Evolutionary conservation across 2,113 vertebrate species (phyloP).

Genomic region (Ovibos moschatus): DNA sequence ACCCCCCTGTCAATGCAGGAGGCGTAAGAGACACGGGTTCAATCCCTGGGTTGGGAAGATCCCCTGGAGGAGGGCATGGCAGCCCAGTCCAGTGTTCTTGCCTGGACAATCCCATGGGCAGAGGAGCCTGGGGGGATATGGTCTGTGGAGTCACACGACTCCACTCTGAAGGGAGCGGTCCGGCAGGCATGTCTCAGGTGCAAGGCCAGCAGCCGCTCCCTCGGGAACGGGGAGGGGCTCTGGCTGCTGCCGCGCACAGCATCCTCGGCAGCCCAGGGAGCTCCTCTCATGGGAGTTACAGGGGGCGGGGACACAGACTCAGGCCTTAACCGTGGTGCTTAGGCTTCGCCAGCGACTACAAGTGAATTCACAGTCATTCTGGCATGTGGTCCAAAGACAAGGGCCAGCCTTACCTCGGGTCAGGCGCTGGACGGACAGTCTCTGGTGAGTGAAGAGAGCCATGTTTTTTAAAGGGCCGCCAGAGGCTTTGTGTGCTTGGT

Average conservation of each 20-base stretch:
- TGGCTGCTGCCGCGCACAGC: not conserved
- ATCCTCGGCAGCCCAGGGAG: too few relatives aligned
- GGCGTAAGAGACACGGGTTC: not conserved
- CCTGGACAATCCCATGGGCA: too few relatives aligned
- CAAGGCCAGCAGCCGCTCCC: not conserved
- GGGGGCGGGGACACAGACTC: not conserved
- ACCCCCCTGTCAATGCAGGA: not conserved
- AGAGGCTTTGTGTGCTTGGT: constrained; percentile 84
- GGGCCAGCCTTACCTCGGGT: constrained; percentile 83
- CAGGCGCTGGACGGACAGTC: constrained; percentile 93
- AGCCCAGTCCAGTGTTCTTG: too few relatives aligned
- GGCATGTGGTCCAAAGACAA: not conserved
- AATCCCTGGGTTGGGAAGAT: not conserved
- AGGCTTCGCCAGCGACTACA: not conserved
- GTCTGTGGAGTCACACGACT: too few relatives aligned
- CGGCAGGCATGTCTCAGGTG: not conserved
- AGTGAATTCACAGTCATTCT: not conserved
- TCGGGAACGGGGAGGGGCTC: not conserved
- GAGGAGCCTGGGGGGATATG: not conserved
- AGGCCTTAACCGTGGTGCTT: not conserved
- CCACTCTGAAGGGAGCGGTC: not conserved
- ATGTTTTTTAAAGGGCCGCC: constrained; percentile 89
- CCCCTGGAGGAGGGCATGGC: too few relatives aligned
- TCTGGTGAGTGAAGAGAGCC: constrained; percentile 89
- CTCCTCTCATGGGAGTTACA: not conserved